Evolutionary conservation across 2,797 vertebrate species (phyloP), one percentile per base, ranked within the genome.

Genomic region (Enteromius trimaculatus): DNA sequence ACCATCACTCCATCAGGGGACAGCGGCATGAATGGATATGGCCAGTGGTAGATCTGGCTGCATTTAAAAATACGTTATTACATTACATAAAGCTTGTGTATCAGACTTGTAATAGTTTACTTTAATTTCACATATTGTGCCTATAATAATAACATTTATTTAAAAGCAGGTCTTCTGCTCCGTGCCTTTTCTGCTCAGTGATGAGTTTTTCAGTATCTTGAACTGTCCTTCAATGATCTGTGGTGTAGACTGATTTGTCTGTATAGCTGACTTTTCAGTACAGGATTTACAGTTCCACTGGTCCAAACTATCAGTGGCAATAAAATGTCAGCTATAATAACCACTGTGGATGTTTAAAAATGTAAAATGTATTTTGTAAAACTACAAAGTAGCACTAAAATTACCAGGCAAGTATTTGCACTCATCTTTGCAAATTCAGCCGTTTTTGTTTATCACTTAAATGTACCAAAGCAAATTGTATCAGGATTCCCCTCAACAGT

Each of bases 1-100:
- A 92, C 91, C 88, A 95, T 98, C 88, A 95, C 95, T 84, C 95
- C 96, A 79, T 95, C 96, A 0, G 96, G 96, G 89, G 95, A 96
- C 88, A 96, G 89, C 92, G 93, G 91, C 64, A 92, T 97, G 90
- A 95, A 93, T 89, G 95, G 95, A 90, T 95, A 94, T 10, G 95
- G 96, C 89, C 96, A 96, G 86, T 94, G 94, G 92, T 98, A 97
- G 95, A 95, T 68, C 34, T 81, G 72, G 37, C 26, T 55, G 4
- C 11, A 39, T 66, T 19, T 71, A 42, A 44, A 51, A 71, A 81
- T 72, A 37, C 84, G 44, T n/a, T 82, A 31, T 49, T 44, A n/a
- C 39, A 64, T 3, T 39, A 78, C 19, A 17, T 58, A 21, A 76
- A 39, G 29, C 62, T 64, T 64, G 29, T 64, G 6, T 34, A 34